Percentiles rank a stretch among this genome's conserved stretches.
phyloP scores from a whole-genome alignment of 2,797 vertebrate species.

The Rhinatrema bivittatum region DNA sequence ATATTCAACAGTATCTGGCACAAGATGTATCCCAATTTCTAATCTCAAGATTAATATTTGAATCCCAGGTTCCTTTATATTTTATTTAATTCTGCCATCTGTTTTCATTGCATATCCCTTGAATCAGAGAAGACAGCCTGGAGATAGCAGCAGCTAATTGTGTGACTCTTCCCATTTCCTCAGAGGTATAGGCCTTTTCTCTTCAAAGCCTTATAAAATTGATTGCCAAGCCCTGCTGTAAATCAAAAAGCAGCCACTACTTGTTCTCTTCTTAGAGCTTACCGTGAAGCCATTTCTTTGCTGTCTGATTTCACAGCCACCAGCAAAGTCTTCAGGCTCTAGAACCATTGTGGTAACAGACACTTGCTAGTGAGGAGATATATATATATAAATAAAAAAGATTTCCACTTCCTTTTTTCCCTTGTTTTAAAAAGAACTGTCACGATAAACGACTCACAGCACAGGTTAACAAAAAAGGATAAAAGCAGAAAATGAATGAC shows the following conservation, averaged over 20 bases:
- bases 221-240: constrained; percentile 50
- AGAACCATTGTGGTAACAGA: constrained; percentile 51
- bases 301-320: constrained; percentile 73
- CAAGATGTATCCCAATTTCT: constrained; percentile 2
- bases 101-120: constrained; percentile 29
- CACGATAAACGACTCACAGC: constrained; percentile 24
- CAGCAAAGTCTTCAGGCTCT: constrained; percentile 52
- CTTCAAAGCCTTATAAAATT: constrained; percentile 53
- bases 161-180: constrained; percentile 30
- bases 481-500: constrained; percentile 1
- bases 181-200: constrained; percentile 29
- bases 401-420: constrained; percentile 28
- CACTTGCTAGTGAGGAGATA: no score
- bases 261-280: constrained; percentile 69
- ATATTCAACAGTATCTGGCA: constrained; percentile 11
- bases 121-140: constrained; percentile 33
- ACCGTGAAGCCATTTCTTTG: constrained; percentile 57
- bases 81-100: constrained; percentile 12
- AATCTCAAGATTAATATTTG: constrained; percentile 15
- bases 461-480: neutral
- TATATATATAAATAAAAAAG: constrained; percentile 26
- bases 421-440: constrained; percentile 25
- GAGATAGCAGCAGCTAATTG: constrained; percentile 30
- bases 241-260: constrained; percentile 68
- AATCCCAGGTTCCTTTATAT: neutral